Percentiles rank a stretch among this genome's conserved stretches.
These are phyloP conservation scores for Cetonia aurata DNA, from an alignment of 2,888 invertebrate genomes.

Conservation along the genomic window DNA sequence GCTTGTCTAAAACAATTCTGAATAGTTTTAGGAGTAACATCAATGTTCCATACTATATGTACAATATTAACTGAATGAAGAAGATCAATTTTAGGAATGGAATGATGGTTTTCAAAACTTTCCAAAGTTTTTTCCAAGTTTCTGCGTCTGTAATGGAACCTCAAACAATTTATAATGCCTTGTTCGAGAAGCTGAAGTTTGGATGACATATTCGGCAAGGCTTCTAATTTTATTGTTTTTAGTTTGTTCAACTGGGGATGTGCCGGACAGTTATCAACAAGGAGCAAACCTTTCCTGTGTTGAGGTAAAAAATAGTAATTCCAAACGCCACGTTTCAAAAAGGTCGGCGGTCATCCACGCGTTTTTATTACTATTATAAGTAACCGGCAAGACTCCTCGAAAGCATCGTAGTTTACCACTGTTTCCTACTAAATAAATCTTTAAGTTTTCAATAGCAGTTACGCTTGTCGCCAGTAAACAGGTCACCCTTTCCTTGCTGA, in stretches of 20 bases:
- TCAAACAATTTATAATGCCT: conserved; percentile 2
- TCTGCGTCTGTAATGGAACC: not conserved
- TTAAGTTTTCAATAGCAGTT: conserved; percentile 3
- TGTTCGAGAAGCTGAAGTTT: conserved; percentile 8
- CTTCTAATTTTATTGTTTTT: conserved; percentile 13
- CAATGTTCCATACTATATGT: conserved; percentile 8
- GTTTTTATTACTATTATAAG: not conserved
- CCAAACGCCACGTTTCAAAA: no score
- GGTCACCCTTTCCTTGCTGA: conserved; percentile 5
- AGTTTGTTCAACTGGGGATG: conserved; percentile 6
- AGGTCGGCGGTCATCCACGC: not conserved
- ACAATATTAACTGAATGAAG: conserved; percentile 6
- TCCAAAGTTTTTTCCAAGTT: conserved; percentile 7
- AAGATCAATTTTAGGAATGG: conserved; percentile 11
- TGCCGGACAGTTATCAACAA: conserved; percentile 3
- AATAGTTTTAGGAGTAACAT: conserved; percentile 3
- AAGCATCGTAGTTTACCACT: conserved; percentile 3
- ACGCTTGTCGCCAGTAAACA: conserved; percentile 6
- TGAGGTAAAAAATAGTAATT: conserved; percentile 7
- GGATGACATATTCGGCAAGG: not conserved
- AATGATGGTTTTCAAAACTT: conserved; percentile 1
- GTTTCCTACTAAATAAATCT: not conserved
- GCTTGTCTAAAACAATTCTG: conserved; percentile 13
- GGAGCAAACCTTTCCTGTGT: conserved; percentile 7
- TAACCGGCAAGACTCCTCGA: conserved; percentile 10